Evolutionary conservation across 2,888 invertebrate species (phyloP).

Genomic region (Acronicta alni): DNA sequence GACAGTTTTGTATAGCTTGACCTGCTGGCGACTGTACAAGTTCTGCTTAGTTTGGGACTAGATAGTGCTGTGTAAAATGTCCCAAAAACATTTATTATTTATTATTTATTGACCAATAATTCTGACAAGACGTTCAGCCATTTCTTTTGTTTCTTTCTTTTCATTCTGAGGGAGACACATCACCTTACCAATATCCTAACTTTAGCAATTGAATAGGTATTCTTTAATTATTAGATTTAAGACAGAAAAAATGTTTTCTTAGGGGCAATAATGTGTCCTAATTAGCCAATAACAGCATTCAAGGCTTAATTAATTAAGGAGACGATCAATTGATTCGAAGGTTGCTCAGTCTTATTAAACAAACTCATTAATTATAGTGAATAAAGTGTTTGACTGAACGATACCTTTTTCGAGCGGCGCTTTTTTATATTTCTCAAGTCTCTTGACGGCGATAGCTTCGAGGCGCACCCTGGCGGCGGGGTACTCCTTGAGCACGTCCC

Average conservation of each 20-base stretch:
- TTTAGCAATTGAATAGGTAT: not conserved
- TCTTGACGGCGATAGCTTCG: constrained; percentile 98
- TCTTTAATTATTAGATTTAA: not conserved
- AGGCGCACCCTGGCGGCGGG: constrained; percentile 97
- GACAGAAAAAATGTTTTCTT: not conserved
- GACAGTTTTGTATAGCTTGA: too few relatives aligned
- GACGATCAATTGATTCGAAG: constrained; percentile 19
- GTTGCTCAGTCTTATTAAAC: constrained; percentile 27
- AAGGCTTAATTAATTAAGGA: too few relatives aligned
- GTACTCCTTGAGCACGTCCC: constrained; percentile 99
- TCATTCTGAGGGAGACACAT: too few relatives aligned
- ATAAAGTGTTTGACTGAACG: constrained; percentile 15
- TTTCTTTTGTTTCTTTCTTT: too few relatives aligned
- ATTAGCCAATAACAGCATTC: constrained; percentile 5
- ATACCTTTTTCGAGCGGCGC: constrained; percentile 97
- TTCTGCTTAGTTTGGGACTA: too few relatives aligned
- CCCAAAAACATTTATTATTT: too few relatives aligned
- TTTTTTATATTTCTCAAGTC: constrained; percentile 99
- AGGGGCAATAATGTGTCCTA: constrained; percentile 25
- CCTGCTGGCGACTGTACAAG: too few relatives aligned
- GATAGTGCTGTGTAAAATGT: too few relatives aligned
- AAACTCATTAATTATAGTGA: constrained; percentile 13
- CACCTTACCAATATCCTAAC: not conserved
- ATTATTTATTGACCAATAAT: too few relatives aligned
- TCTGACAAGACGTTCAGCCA: too few relatives aligned